Base-by-base conservation (phyloP, 2,797 vertebrate genomes). In the Mionectes olivaceus region DNA sequence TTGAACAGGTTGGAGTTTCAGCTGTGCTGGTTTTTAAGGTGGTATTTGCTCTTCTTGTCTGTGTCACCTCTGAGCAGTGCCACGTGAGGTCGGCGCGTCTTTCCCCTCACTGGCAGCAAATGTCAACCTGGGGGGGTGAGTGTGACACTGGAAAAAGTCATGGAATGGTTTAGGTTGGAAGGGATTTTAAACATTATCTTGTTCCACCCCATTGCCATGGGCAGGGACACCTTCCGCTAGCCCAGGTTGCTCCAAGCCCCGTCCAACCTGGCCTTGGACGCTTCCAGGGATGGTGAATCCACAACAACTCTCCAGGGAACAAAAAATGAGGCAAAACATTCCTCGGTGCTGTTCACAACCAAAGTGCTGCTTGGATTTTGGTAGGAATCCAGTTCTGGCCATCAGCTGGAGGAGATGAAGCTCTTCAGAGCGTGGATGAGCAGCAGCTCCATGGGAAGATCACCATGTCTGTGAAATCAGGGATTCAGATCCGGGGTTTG, bases 381-480 rank as follows among this genome's bases (percentile, higher is more conserved):
- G 43, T 61, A 14, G 57, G 28, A 68, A 6, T 10, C 25, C 19
- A 1, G 4, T 57, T 53, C n/a, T 55, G 50, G 17, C 47, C 1
- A 0, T 35, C 32, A 9, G 16, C 50, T 60, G 74, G 57, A 41
- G 82, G 33, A n/a, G 65, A 6, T 7, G 33, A 33, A 46, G 41
- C 37, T 1, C 59, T 32, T 57, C 2, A 5, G 53, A 47, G 56
- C 6, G 1, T 0, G 25, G 35, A 18, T 33, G 19, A 18, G 5
- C 41, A 59, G 46, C 60, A 59, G 49, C 77, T 56, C 27, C 4
- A 0, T 5, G 30, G 55, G 11, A 37, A 6, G 32, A 9, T 10
- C 13, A 5, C 3, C 6, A 1, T 1, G 0, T 14, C 17, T 60
- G 24, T 9, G 28, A n/a, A 41, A 41, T 24, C 7, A 9, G 21